Evolutionary conservation across 2,797 vertebrate genomes (phyloP).

Genomic region (Enteromius paludinosus): DNA sequence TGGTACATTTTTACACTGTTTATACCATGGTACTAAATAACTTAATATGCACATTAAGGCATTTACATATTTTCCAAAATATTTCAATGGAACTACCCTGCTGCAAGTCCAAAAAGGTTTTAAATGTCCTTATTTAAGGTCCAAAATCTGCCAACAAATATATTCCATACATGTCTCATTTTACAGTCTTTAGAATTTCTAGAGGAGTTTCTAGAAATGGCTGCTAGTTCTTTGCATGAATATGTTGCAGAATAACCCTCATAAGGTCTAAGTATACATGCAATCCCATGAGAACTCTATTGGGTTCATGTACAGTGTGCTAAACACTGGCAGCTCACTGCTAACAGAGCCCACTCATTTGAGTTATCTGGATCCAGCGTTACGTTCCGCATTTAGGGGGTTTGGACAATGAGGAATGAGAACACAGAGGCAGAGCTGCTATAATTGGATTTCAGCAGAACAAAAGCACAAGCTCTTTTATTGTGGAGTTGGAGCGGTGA

Average conservation of each 20-base stretch:
- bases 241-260: neutral
- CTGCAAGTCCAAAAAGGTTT: neutral
- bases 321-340: conserved; percentile 25
- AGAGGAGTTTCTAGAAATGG: conserved; percentile 4
- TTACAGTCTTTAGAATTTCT: neutral
- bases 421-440: conserved; percentile 44
- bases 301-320: conserved; percentile 15
- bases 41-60: neutral
- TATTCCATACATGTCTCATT: conserved; percentile 18
- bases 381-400: conserved; percentile 12
- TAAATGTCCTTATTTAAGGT: conserved; percentile 4
- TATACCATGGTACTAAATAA: neutral
- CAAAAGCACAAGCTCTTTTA: conserved; percentile 47
- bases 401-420: conserved; percentile 34
- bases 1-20: neutral
- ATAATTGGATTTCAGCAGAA: conserved; percentile 59
- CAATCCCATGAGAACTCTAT: neutral
- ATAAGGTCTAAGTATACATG: neutral
- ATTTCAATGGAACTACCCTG: neutral
- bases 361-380: conserved; percentile 7
- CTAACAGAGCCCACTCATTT: conserved; percentile 32
- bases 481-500: conserved; percentile 29
- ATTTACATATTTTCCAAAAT: neutral
- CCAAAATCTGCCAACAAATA: conserved; percentile 3
- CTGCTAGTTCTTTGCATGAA: neutral